Conservation (phyloP, 1,140 invertebrate species). For the Probaryconus sp. region DNA sequence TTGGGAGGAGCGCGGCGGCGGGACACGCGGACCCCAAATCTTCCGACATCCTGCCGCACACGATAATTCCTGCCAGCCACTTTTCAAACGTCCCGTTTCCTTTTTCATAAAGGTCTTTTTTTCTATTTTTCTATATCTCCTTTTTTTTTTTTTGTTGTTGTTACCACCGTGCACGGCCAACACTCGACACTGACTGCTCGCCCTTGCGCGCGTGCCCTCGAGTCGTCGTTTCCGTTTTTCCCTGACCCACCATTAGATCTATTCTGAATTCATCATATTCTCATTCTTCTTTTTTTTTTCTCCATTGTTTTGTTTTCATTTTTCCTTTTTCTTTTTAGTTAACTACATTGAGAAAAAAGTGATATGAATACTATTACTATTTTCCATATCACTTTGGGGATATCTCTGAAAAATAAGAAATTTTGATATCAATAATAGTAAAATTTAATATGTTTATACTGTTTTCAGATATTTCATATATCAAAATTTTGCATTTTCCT, state of each 20-base stretch:
- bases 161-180: slow-evolving; percentile 13
- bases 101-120: slow-evolving; percentile 54
- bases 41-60: slow-evolving; percentile 61
- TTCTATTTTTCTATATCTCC: slow-evolving; percentile 41
- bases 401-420: too few species aligned
- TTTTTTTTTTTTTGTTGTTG: slow-evolving; percentile 19
- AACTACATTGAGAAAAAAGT: too few species aligned
- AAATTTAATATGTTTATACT: too few species aligned
- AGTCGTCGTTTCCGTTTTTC: slow-evolving; percentile 70
- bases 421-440: too few species aligned
- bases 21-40: slow-evolving; percentile 38
- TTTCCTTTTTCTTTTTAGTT: too few species aligned
- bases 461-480: too few species aligned
- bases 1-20: slow-evolving; percentile 36
- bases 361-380: too few species aligned
- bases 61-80: slow-evolving; percentile 74
- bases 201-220: slow-evolving; percentile 61
- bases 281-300: too few species aligned
- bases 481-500: too few species aligned
- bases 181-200: slow-evolving; percentile 37
- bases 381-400: too few species aligned
- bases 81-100: slow-evolving; percentile 69
- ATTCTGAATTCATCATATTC: slow-evolving; percentile 1
- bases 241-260: slow-evolving; percentile 50
- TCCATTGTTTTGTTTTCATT: not conserved